Conservation (phyloP, 1,140 invertebrate species). For the Adoxophyes honmai region DNA sequence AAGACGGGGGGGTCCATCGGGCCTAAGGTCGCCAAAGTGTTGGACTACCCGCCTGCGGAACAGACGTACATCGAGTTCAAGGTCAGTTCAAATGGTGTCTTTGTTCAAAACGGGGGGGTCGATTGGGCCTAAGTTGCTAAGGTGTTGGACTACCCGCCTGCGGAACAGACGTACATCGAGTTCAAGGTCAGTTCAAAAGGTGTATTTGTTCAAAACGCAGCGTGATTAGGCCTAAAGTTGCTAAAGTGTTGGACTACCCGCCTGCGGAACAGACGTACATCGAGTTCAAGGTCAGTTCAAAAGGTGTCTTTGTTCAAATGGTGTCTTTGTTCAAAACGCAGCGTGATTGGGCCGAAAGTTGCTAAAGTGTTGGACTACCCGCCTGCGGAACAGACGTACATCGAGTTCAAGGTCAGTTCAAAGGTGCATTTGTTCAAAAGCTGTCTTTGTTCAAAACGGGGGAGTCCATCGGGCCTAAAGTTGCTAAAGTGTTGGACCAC, state of each 20-base stretch:
- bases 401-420: conserved; percentile 83
- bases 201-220: too few species aligned
- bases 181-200: conserved; percentile 81
- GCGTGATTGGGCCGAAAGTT: conserved; percentile 86
- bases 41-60: conserved; percentile 90
- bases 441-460: conserved; percentile 35
- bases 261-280: conserved; percentile 92
- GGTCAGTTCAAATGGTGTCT: conserved; percentile 41
- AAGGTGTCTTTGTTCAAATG: conserved; percentile 92
- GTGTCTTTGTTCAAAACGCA: conserved; percentile 83
- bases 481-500: conserved; percentile 88
- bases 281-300: conserved; percentile 88
- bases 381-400: conserved; percentile 90
- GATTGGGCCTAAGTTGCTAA: conserved; percentile 85
- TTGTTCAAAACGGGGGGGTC: conserved; percentile 69
- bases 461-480: conserved; percentile 84
- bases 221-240: too few species aligned
- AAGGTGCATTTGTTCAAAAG: conserved; percentile 87
- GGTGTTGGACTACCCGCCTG: conserved; percentile 87
- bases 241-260: conserved; percentile 88
- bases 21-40: conserved; percentile 83
- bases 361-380: conserved; percentile 87
- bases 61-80: conserved; percentile 92
- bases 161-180: conserved; percentile 92
- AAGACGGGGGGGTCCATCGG: conserved; percentile 85